These are phyloP conservation scores for Melanotaenia pygmaea DNA, from an alignment of 2,797 vertebrate genomes.

Conservation along the genomic window DNA sequence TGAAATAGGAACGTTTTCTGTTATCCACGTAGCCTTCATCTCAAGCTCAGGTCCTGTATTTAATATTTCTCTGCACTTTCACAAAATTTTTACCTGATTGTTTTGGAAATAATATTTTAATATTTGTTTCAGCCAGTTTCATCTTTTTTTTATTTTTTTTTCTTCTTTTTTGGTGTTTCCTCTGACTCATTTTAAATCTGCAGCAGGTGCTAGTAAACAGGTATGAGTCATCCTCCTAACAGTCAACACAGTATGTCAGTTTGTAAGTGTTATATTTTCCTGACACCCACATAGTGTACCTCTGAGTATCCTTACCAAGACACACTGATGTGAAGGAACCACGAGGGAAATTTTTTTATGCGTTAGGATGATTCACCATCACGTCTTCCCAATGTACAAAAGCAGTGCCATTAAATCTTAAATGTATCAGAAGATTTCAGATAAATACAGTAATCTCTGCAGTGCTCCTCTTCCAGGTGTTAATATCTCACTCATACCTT, in stretches of 20 bases:
- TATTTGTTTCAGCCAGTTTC: not conserved
- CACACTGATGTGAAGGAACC: not conserved
- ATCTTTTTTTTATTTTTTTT: no score
- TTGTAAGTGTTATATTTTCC: not conserved
- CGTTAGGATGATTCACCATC: not conserved
- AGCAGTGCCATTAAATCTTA: not conserved
- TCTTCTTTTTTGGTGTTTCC: not conserved
- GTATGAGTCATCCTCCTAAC: not conserved
- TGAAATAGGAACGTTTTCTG: not conserved
- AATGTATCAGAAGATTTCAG: not conserved
- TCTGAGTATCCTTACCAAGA: not conserved
- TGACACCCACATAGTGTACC: not conserved
- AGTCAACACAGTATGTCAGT: not conserved
- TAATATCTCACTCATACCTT: not conserved
- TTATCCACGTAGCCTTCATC: not conserved
- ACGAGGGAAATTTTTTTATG: not conserved
- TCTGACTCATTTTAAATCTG: not conserved
- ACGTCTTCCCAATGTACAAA: not conserved
- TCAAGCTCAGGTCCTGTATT: no score
- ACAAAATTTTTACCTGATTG: not conserved
- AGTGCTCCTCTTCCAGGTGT: not conserved
- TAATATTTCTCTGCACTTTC: no score
- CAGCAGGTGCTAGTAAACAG: not conserved
- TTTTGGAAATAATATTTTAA: not conserved
- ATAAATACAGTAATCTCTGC: not conserved